A percentile compares a stretch with the other conserved stretches of the same genome.
These are phyloP conservation scores for Ormyrus labotus DNA, from an alignment of 2,888 invertebrate species.

Conservation along the genomic window DNA sequence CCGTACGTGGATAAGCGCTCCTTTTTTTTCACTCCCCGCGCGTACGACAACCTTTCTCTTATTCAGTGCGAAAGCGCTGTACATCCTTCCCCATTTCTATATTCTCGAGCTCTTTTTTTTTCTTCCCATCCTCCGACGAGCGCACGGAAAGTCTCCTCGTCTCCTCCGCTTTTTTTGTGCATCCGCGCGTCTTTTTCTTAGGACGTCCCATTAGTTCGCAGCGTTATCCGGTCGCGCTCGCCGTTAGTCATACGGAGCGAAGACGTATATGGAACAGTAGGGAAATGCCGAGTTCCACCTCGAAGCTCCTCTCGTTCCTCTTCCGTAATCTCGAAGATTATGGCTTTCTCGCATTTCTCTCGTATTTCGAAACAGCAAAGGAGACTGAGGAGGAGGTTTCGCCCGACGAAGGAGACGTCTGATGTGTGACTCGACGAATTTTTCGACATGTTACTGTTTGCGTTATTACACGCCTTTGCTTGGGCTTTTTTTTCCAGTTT, in stretches of 20 bases:
- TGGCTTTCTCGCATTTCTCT: constrained; percentile 4
- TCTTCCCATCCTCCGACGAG: neutral
- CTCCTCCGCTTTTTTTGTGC: neutral
- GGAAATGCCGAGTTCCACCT: neutral
- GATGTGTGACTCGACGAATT: too few species aligned
- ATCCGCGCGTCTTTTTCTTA: neutral
- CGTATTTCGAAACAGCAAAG: neutral
- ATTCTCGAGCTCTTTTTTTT: neutral
- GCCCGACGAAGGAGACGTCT: too few species aligned
- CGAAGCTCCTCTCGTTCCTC: constrained; percentile 3
- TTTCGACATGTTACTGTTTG: too few species aligned
- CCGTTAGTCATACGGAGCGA: constrained; percentile 23
- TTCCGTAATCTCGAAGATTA: constrained; percentile 33
- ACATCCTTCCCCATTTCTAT: neutral
- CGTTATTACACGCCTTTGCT: too few species aligned
- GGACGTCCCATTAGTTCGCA: neutral
- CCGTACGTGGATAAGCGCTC: neutral
- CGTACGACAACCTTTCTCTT: constrained; percentile 7
- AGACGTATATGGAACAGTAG: neutral
- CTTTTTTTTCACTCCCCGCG: constrained; percentile 11
- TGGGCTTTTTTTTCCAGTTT: neutral
- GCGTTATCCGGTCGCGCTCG: constrained; percentile 17
- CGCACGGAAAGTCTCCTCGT: constrained; percentile 7
- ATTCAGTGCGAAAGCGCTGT: constrained; percentile 18
- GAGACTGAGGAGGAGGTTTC: too few species aligned